Percentiles rank a stretch among this genome's conserved stretches.
These are phyloP conservation scores for Darevskia nairensis DNA, from an alignment of 2,797 vertebrate species.

Conservation along the genomic window DNA sequence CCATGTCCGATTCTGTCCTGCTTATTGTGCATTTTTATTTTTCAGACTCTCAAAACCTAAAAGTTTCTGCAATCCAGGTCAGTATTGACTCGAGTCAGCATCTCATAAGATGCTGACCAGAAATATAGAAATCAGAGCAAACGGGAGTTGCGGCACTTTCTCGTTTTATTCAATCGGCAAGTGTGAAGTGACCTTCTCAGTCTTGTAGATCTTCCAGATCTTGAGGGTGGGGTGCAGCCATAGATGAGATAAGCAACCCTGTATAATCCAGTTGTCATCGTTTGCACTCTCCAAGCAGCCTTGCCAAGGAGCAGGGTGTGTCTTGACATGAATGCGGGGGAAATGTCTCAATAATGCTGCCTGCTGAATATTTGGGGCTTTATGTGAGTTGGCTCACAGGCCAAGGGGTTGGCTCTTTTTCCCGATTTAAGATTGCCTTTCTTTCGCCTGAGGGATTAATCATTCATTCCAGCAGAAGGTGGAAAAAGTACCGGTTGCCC, in stretches of 20 bases:
- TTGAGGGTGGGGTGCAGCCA: not conserved
- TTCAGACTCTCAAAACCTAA: not conserved
- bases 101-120: not conserved
- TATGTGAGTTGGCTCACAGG: not conserved
- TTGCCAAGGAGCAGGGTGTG: constrained; percentile 62
- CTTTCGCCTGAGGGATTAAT: constrained; percentile 47
- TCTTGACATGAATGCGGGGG: constrained; percentile 32
- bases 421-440: not conserved
- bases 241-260: constrained; percentile 14
- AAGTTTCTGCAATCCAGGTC: not conserved
- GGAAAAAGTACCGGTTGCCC: not conserved
- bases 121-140: not conserved
- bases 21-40: not conserved
- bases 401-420: constrained; percentile 36
- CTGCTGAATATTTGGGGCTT: constrained; percentile 10
- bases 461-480: not conserved
- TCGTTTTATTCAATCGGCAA: not conserved
- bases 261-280: constrained; percentile 26
- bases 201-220: constrained; percentile 8
- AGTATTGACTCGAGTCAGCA: not conserved
- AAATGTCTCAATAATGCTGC: constrained; percentile 24
- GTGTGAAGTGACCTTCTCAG: not conserved
- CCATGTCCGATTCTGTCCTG: not conserved
- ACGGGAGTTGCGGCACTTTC: not conserved
- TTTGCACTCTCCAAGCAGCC: not conserved